Evolutionary conservation across 2,113 vertebrate species (phyloP).

Genomic region (Solenodon paradoxus): DNA sequence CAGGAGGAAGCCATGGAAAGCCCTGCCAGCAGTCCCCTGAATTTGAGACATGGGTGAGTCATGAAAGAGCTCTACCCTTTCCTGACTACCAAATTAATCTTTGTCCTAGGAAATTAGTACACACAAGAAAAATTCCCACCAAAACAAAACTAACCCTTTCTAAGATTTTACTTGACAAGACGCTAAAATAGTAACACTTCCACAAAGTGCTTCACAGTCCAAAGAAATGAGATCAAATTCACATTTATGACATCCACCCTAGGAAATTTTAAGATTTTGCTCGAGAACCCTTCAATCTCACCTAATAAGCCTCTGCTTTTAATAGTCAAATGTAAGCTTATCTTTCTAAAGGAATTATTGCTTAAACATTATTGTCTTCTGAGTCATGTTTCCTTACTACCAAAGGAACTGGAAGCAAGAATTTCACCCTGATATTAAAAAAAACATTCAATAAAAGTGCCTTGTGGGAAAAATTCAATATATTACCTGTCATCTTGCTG

Average conservation of each 20-base stretch:
- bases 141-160: neutral
- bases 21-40: neutral
- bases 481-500: neutral
- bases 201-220: neutral
- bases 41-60: neutral
- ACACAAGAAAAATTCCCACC: neutral
- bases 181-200: neutral
- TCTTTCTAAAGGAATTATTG: neutral
- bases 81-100: neutral
- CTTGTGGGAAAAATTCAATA: neutral
- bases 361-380: neutral
- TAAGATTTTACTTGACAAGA: neutral
- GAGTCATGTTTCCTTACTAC: neutral
- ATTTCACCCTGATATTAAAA: neutral
- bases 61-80: neutral
- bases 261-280: neutral
- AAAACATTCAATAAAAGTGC: neutral
- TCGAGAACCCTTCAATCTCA: neutral
- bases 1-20: fast-evolving
- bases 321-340: neutral
- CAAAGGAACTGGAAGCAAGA: neutral
- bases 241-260: neutral
- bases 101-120: neutral
- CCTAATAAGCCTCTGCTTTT: neutral
- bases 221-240: neutral